Base-by-base conservation (phyloP, 2,797 vertebrate genomes). In the Salmo trutta region DNA sequence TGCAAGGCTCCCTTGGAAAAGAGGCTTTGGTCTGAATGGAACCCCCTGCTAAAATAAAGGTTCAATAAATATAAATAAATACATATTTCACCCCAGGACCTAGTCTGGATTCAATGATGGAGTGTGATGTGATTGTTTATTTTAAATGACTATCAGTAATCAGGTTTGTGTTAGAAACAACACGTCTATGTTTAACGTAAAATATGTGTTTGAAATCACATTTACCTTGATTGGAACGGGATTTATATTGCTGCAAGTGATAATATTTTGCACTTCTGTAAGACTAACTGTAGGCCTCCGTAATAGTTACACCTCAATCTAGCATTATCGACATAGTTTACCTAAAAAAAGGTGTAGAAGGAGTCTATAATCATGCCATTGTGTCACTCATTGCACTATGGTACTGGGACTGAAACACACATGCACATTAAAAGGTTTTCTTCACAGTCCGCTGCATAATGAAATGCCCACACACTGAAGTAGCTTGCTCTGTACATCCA, bases 371-470 rank as follows among this genome's bases (percentile, higher is more conserved):
- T 59, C n/a, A 8, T n/a, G 4, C 7, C 19, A n/a, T 59, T 59
- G 5, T 59, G 56, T 59, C 24, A 16, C 12, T 29, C 70, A 72
- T 29, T 29, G 47, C 21, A 72, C 24, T 29, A 77, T 86, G 59
- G 82, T 83, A 82, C 83, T 82, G 87, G 81, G 89, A 1, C 89
- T 88, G 84, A 87, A 74, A 75, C 71, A 80, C 85, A 81, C 79
- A 87, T 72, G 86, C 76, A 86, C 88, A 90, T 93, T 88, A 93
- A 92, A 92, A 79, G 87, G 33, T 71, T 0, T 24, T 76, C 91
- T 92, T 93, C 91, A 93, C 92, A 93, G 92, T 89, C 78, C 73
- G 70, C 87, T 85, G 75, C 88, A 91, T 88, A 90, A 88, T 90
- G 84, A 88, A 84, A 86, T 75, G 74, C 90, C 91, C 89, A 92